Evolutionary conservation across 2,113 vertebrate genomes (phyloP), one percentile per base, ranked within the genome.

Genomic region (Mustela nigripes): DNA sequence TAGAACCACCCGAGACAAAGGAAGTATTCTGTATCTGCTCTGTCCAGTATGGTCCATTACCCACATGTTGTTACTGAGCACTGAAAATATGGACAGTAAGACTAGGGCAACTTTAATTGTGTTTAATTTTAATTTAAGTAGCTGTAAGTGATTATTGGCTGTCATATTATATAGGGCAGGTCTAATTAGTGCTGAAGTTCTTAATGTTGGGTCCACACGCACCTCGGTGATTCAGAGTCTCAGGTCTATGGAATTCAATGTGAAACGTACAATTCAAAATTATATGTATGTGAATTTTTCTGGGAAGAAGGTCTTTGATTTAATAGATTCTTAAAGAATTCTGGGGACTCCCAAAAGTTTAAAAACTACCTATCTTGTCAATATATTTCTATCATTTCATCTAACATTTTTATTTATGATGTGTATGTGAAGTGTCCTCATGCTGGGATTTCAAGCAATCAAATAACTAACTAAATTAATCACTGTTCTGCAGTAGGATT

Each of bases 321-420:
- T 83, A 93, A 79, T 26, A 92, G 48, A 76, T 63, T 96, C 42
- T 83, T 83, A 71, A 84, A 92, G 24, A 73, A 21, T 96, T 84
- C 10, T 73, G 24, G 42, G 36, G 33, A 76, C 14, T 36, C 9
- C 11, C 26, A 58, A 81, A 92, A 83, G 15, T 21, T 83, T 24
- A 63, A 88, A 69, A 62, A 83, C 14, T 21, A 91, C 9, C 11
- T 80, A 69, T 89, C 48, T 10, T 92, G 22, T 69, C 83, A 83
- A 69, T 73, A 74, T 74, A 56, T 92, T 94, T 65, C 42, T 93
- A 89, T 39, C 24, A 73, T 45, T 65, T 58, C 39, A 3, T 14
- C 12, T 48, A 79, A 42, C 22, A 88, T n/a, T 84, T 95, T 93
- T 79, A 95, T 82, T 87, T 78, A 71, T n/a, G 12, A 73, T 58